These are phyloP conservation scores for Tipula unca DNA, from an alignment of 2,888 invertebrate genomes.

Conservation along the genomic window DNA sequence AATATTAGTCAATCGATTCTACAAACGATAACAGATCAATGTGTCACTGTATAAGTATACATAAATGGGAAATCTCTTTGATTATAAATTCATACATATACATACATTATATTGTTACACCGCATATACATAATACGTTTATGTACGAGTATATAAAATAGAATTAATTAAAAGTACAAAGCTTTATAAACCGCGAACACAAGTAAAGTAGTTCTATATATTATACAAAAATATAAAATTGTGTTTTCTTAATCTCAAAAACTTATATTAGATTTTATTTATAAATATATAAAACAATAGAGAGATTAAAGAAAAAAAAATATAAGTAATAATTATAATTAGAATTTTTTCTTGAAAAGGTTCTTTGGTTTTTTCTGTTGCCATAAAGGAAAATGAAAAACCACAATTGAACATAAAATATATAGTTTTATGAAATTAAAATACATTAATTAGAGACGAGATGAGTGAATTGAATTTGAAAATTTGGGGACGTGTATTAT, in stretches of 20 bases:
- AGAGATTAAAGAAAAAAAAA: not conserved
- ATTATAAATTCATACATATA: too few relatives aligned
- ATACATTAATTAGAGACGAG: not conserved
- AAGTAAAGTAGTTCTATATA: not conserved
- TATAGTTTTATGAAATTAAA: constrained; percentile 1
- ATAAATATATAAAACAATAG: not conserved
- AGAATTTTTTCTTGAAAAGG: not conserved
- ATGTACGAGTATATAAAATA: not conserved
- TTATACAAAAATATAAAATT: not conserved
- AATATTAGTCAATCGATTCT: not conserved
- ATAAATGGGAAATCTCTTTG: not conserved
- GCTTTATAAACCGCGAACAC: not conserved
- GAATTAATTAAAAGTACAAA: not conserved
- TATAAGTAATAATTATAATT: not conserved
- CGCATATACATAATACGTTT: too few relatives aligned
- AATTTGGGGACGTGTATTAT: not conserved
- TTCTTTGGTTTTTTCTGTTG: not conserved
- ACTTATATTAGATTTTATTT: not conserved
- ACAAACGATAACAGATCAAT: not conserved
- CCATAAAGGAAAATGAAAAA: not conserved
- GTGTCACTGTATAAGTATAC: not conserved
- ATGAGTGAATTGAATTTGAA: not conserved
- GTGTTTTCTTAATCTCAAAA: not conserved
- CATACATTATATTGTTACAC: too few relatives aligned
- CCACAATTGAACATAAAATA: constrained; percentile 14